Percentiles rank a stretch among this genome's conserved stretches.
Conservation (phyloP, 2,888 invertebrate genomes). For the Liodrosophila aerea region DNA sequence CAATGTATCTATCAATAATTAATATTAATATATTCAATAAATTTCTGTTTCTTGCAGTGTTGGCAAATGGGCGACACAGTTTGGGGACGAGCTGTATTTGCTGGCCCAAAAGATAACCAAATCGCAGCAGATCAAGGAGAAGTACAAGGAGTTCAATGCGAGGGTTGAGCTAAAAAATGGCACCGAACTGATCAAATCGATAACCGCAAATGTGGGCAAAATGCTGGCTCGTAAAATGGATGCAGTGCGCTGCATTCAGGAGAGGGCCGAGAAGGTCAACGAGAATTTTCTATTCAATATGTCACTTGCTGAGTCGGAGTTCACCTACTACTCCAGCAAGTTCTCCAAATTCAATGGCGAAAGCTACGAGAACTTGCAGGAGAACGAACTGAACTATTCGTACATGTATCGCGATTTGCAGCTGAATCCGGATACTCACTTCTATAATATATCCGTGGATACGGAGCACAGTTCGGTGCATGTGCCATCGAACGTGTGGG, state of each 20-base stretch:
- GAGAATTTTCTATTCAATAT: constrained; percentile 85
- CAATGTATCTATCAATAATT: too few species aligned
- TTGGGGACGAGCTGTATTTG: constrained; percentile 91
- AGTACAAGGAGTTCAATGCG: constrained; percentile 90
- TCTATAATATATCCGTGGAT: constrained; percentile 92
- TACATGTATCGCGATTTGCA: constrained; percentile 84
- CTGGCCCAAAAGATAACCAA: constrained; percentile 90
- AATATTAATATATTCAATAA: too few species aligned
- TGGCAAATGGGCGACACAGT: constrained; percentile 89
- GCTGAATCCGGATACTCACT: constrained; percentile 89
- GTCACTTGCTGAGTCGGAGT: constrained; percentile 78
- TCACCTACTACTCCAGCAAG: constrained; percentile 91
- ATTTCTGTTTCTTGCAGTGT: too few species aligned
- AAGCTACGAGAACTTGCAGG: constrained; percentile 67
- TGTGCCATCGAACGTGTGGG: constrained; percentile 96
- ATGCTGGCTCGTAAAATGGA: constrained; percentile 95
- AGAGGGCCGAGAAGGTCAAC: constrained; percentile 88
- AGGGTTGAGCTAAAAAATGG: constrained; percentile 92
- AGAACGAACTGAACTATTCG: constrained; percentile 72
- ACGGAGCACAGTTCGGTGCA: constrained; percentile 93
- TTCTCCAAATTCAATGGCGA: constrained; percentile 85
- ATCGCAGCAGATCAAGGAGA: constrained; percentile 89
- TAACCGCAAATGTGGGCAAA: constrained; percentile 90
- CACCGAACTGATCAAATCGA: constrained; percentile 89
- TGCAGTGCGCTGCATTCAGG: constrained; percentile 92